These are phyloP conservation scores for Silurus aristotelis DNA, from an alignment of 2,797 vertebrate genomes.

Conservation along the genomic window DNA sequence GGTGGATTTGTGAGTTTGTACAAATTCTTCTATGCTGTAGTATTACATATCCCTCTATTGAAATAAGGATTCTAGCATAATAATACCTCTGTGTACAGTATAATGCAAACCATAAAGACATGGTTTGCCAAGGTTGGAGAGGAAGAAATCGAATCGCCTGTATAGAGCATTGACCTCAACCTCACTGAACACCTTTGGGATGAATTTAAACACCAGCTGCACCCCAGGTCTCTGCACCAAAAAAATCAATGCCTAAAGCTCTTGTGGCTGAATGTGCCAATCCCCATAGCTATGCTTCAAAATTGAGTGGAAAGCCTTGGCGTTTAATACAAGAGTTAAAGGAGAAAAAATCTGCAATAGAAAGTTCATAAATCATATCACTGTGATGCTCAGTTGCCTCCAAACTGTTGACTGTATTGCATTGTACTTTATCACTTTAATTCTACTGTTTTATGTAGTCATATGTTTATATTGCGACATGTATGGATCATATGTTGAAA, in stretches of 20 bases:
- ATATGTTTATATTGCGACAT: not conserved
- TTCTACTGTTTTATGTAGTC: not conserved
- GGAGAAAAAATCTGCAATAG: too few species aligned
- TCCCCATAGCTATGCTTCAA: too few species aligned
- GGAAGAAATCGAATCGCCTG: too few species aligned
- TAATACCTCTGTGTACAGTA: not conserved
- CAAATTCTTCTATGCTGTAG: not conserved
- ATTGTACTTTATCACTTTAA: not conserved
- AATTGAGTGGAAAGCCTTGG: not conserved
- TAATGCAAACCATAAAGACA: not conserved
- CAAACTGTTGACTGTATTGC: not conserved
- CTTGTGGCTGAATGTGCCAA: too few species aligned
- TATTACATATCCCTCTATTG: not conserved
- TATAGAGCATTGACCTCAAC: too few species aligned
- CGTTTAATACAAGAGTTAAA: not conserved
- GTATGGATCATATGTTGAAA: not conserved
- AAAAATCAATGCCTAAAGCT: too few species aligned
- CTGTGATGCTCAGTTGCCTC: not conserved
- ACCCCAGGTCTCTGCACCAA: too few species aligned
- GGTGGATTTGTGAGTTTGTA: not conserved
- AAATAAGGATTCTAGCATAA: not conserved
- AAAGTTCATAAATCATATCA: not conserved
- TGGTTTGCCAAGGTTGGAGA: not conserved
- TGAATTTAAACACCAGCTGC: too few species aligned
- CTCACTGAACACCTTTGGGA: too few species aligned